phyloP scores from a whole-genome alignment of 2,888 invertebrate genomes.

The Pilophorus perplexus region DNA sequence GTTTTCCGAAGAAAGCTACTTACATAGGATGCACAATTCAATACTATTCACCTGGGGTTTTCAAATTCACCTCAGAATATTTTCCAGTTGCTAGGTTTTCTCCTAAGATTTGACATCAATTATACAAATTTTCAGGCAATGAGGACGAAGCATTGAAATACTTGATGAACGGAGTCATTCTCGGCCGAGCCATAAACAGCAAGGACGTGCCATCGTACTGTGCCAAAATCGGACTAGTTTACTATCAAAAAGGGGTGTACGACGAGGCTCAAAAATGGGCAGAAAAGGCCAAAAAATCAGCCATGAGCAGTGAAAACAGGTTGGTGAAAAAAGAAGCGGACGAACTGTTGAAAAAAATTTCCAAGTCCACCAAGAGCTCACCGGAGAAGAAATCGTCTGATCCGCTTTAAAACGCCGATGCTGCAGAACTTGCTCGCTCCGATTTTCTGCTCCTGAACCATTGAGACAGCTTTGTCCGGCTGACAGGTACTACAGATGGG shows the following conservation, averaged over 20 bases:
- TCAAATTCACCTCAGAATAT: too few species aligned
- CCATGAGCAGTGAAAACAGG: constrained; percentile 26
- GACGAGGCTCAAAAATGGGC: constrained; percentile 53
- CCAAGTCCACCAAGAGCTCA: neutral
- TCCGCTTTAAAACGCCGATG: too few species aligned
- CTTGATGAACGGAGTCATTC: constrained; percentile 54
- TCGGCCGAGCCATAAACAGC: constrained; percentile 55
- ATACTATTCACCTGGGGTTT: neutral
- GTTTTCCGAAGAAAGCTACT: neutral
- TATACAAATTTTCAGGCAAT: constrained; percentile 3
- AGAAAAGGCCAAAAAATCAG: constrained; percentile 50
- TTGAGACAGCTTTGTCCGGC: too few species aligned
- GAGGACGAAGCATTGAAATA: constrained; percentile 53
- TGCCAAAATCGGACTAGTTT: constrained; percentile 53
- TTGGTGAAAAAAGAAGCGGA: constrained; percentile 34
- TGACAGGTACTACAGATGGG: too few species aligned
- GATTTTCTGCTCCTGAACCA: too few species aligned
- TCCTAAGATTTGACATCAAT: too few species aligned
- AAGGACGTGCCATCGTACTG: constrained; percentile 54
- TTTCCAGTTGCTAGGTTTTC: too few species aligned
- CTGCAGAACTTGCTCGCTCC: too few species aligned
- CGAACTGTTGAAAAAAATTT: constrained; percentile 33
- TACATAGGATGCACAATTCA: too few species aligned
- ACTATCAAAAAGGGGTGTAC: constrained; percentile 52
- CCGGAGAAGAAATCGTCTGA: too few species aligned